These are phyloP conservation scores for Drosophila neonasuta DNA, from an alignment of 2,888 invertebrate genomes.

Conservation along the genomic window DNA sequence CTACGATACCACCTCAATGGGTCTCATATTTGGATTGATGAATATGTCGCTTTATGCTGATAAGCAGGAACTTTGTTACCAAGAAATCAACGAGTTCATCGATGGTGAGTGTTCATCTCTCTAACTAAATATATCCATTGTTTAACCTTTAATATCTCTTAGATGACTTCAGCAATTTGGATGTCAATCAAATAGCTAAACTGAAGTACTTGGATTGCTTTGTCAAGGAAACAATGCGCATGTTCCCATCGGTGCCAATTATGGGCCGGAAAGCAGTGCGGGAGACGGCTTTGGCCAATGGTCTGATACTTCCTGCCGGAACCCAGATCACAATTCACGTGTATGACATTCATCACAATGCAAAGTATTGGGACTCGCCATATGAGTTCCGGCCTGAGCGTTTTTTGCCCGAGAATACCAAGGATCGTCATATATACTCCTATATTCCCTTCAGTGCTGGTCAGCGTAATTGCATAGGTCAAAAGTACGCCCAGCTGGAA, in stretches of 20 bases:
- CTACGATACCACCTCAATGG: conserved; percentile 73
- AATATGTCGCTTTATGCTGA: conserved; percentile 67
- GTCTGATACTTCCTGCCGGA: conserved; percentile 68
- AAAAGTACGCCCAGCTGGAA: conserved; percentile 76
- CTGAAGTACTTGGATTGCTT: conserved; percentile 63
- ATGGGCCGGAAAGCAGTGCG: conserved; percentile 83
- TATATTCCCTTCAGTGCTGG: conserved; percentile 81
- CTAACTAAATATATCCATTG: too few species aligned
- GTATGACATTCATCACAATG: conserved; percentile 72
- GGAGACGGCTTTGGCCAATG: conserved; percentile 65
- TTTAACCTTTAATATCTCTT: not conserved
- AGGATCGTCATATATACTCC: conserved; percentile 71
- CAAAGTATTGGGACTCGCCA: conserved; percentile 70
- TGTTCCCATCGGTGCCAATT: conserved; percentile 86
- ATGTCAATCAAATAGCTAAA: conserved; percentile 47
- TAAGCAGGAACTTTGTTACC: conserved; percentile 68
- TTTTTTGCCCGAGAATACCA: conserved; percentile 83
- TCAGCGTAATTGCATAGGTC: conserved; percentile 79
- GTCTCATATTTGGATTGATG: conserved; percentile 72
- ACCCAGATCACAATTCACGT: conserved; percentile 67
- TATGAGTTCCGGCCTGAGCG: conserved; percentile 75
- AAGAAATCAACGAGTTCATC: conserved; percentile 68
- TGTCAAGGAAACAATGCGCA: conserved; percentile 76
- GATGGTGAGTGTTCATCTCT: conserved; percentile 47
- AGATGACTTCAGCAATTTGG: conserved; percentile 61